phyloP scores from a whole-genome alignment of 2,113 vertebrate species.

The Opisthocomus hoazin region DNA sequence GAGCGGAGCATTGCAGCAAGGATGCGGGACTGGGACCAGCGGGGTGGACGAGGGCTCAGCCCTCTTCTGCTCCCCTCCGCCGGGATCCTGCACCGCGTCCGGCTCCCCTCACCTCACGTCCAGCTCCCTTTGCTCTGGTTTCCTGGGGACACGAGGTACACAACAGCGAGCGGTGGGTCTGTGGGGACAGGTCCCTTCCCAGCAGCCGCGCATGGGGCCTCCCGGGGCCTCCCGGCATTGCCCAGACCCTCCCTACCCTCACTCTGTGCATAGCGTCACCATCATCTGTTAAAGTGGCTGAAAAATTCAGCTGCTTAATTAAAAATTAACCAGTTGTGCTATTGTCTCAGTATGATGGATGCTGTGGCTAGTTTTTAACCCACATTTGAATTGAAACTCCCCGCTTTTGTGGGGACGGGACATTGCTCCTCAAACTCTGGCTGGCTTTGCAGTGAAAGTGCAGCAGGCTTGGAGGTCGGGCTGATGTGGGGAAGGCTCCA shows the following conservation, averaged over 20 bases:
- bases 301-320: background rate
- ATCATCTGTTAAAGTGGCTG: background rate
- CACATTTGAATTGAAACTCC: background rate
- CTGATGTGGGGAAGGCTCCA: background rate
- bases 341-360: background rate
- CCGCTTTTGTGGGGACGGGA: background rate
- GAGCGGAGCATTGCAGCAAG: background rate
- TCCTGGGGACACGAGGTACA: background rate
- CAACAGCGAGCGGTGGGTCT: accelerated
- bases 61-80: background rate
- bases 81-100: background rate
- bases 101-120: accelerated
- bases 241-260: background rate
- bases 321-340: background rate
- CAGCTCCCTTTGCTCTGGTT: background rate
- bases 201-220: background rate
- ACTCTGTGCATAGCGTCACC: background rate
- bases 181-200: background rate
- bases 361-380: background rate
- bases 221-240: background rate
- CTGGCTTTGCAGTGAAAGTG: background rate
- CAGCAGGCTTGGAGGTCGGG: accelerated
- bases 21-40: background rate
- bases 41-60: background rate
- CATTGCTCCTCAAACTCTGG: background rate